These are phyloP conservation scores for Netelia melanura DNA, from an alignment of 2,888 invertebrate genomes.

Conservation along the genomic window DNA sequence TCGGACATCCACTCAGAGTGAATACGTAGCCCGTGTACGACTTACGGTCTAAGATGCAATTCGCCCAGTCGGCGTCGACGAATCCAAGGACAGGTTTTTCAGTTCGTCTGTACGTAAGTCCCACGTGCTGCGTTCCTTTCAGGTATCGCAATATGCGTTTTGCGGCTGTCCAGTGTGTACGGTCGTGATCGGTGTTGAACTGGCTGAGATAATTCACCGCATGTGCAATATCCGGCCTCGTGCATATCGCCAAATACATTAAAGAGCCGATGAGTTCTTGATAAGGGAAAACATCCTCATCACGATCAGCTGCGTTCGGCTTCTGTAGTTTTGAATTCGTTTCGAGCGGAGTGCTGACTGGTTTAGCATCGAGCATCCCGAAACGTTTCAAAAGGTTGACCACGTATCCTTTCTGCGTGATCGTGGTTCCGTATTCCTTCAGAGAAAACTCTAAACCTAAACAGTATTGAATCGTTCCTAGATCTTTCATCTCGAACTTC, in stretches of 20 bases:
- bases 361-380: conserved; percentile 71
- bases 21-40: conserved; percentile 63
- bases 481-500: conserved; percentile 64
- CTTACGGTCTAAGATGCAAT: conserved; percentile 41
- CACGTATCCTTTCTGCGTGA: conserved; percentile 71
- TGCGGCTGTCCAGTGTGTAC: conserved; percentile 46
- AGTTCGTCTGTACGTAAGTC: background rate
- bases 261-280: conserved; percentile 51
- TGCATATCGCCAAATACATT: conserved; percentile 54
- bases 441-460: conserved; percentile 71
- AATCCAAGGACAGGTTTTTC: conserved; percentile 1
- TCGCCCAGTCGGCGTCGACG: conserved; percentile 50
- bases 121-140: conserved; percentile 9
- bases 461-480: conserved; percentile 69
- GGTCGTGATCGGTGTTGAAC: conserved; percentile 28
- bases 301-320: no score
- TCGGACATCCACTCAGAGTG: conserved; percentile 27
- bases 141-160: conserved; percentile 41
- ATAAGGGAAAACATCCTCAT: conserved; percentile 21
- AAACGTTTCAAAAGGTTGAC: conserved; percentile 71
- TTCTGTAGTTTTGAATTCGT: conserved; percentile 7
- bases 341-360: conserved; percentile 68
- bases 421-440: conserved; percentile 11
- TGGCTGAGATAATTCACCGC: conserved; percentile 53
- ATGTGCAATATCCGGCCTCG: conserved; percentile 64